phyloP scores from a whole-genome alignment of 2,113 vertebrate species.

The Neodon shergylaensis region DNA sequence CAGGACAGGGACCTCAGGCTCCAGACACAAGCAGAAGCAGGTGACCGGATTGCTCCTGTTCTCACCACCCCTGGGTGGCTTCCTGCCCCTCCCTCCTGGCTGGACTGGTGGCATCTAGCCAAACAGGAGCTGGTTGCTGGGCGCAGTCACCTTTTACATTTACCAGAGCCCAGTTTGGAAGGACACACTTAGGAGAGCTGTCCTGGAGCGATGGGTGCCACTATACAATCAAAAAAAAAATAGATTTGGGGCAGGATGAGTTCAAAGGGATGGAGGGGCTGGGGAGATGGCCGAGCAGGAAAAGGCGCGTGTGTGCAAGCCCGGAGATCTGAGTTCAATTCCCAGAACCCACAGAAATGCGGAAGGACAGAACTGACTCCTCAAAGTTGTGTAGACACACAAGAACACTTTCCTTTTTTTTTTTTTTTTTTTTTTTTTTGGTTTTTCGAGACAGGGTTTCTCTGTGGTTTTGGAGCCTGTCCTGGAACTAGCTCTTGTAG shows the following conservation, averaged over 20 bases:
- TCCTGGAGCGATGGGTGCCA: accelerated
- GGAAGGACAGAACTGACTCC: not conserved
- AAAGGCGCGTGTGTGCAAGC: not conserved
- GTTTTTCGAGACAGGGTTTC: no score
- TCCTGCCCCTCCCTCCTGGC: not conserved
- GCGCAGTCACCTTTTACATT: not conserved
- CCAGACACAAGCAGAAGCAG: not conserved
- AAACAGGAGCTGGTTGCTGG: accelerated
- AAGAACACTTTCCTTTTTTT: not conserved
- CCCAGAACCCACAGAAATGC: not conserved
- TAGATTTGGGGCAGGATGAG: not conserved
- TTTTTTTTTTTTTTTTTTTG: no score
- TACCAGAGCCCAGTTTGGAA: not conserved
- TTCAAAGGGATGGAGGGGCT: not conserved
- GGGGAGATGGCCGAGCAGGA: not conserved
- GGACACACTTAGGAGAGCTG: not conserved
- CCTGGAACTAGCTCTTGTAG: no score
- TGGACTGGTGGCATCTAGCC: not conserved
- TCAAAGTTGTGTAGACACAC: not conserved
- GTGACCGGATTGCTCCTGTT: not conserved
- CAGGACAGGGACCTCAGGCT: not conserved
- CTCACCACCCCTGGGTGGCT: not conserved
- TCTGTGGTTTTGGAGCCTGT: no score
- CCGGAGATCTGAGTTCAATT: not conserved
- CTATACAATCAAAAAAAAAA: no score